phyloP scores from a whole-genome alignment of 2,797 vertebrate genomes.

The Loris lydekkerianus region DNA sequence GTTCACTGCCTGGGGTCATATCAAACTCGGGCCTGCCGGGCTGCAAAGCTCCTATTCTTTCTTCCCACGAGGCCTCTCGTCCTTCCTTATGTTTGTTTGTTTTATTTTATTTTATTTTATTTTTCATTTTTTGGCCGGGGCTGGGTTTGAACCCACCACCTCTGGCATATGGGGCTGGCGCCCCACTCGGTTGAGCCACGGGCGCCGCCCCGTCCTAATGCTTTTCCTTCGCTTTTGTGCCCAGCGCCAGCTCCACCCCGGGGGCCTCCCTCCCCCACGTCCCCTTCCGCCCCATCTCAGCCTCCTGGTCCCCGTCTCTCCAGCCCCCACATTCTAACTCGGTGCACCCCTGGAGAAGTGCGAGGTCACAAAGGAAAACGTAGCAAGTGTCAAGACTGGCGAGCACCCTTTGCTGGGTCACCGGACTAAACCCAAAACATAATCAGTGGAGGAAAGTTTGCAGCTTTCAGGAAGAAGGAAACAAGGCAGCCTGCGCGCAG shows the following conservation, averaged over 20 bases:
- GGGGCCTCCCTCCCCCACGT: background rate
- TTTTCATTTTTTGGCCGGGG: no score
- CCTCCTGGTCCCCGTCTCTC: background rate
- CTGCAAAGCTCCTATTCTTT: background rate
- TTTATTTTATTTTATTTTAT: no score
- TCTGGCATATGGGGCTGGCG: no score
- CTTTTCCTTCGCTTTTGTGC: no score
- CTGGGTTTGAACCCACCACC: no score
- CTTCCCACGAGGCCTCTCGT: background rate
- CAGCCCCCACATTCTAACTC: background rate
- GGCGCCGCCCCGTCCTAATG: no score
- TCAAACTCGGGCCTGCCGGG: background rate
- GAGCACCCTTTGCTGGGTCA: background rate
- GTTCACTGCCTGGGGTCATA: background rate
- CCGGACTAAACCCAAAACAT: background rate
- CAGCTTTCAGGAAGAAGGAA: background rate
- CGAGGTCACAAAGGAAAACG: background rate
- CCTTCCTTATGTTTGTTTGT: background rate
- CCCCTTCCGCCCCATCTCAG: background rate
- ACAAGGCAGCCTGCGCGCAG: accelerated
- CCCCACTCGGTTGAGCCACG: no score
- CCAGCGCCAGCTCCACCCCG: background rate
- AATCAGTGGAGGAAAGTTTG: background rate
- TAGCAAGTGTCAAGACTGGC: background rate
- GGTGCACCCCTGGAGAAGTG: background rate